A percentile compares a stretch with the other conserved stretches of the same genome.
These are phyloP conservation scores for Taxidea taxus DNA, from an alignment of 2,113 vertebrate species.

Conservation along the genomic window DNA sequence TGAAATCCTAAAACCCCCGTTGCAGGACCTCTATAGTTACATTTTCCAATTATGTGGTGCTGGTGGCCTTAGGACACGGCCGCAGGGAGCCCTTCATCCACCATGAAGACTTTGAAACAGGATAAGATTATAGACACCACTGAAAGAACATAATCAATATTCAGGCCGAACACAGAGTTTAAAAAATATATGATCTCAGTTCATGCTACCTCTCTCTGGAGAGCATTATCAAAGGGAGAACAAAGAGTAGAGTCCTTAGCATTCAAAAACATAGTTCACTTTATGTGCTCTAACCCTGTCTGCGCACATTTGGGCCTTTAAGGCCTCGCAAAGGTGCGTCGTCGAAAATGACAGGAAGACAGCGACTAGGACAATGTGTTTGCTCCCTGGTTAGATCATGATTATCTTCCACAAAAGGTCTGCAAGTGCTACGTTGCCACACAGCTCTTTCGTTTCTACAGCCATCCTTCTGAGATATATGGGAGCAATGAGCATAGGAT, in stretches of 20 bases:
- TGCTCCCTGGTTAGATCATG: background rate
- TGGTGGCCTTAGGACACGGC: background rate
- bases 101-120: slow-evolving; percentile 56
- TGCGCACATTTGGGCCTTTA: slow-evolving; percentile 43
- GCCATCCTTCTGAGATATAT: background rate
- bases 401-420: background rate
- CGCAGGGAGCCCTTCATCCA: slow-evolving; percentile 59
- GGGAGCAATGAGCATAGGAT: background rate
- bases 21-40: background rate
- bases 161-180: slow-evolving; percentile 56
- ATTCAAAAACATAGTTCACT: slow-evolving; percentile 51
- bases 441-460: background rate
- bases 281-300: background rate
- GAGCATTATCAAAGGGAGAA: slow-evolving; percentile 50
- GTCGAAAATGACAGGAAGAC: background rate
- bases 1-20: slow-evolving; percentile 38
- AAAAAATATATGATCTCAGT: slow-evolving; percentile 52
- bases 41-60: slow-evolving; percentile 62
- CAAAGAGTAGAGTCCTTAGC: slow-evolving; percentile 43
- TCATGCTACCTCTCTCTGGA: slow-evolving; percentile 36
- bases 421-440: background rate
- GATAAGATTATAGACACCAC: slow-evolving; percentile 30
- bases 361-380: background rate
- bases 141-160: slow-evolving; percentile 65
- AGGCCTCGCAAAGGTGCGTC: slow-evolving; percentile 7